Evolutionary conservation across 35 echinoderm and acorn worm genomes (phyloP).

Genomic region (Apostichopus parvimensis): DNA sequence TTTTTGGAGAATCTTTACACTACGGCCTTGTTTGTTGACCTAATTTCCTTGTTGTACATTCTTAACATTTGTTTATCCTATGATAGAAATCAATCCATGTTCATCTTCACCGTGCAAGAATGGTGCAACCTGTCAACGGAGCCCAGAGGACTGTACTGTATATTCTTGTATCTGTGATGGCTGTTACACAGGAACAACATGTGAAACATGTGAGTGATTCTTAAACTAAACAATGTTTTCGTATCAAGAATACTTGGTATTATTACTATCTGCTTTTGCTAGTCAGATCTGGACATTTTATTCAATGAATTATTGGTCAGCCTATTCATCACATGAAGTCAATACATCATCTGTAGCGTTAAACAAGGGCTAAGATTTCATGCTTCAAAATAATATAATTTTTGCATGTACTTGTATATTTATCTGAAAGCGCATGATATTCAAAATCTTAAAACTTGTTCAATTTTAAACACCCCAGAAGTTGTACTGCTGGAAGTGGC

Average conservation of each 20-base stretch:
- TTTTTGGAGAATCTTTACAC: too few relatives aligned
- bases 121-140: constrained; percentile 46
- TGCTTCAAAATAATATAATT: too few relatives aligned
- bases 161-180: constrained; percentile 66
- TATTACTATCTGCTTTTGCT: neutral
- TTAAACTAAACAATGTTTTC: neutral
- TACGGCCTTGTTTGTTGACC: too few relatives aligned
- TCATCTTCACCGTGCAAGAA: constrained; percentile 42
- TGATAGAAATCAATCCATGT: constrained; percentile 57
- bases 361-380: too few relatives aligned
- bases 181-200: constrained; percentile 59
- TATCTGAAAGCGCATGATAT: too few relatives aligned
- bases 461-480: too few relatives aligned
- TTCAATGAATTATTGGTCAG: neutral
- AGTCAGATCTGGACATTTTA: neutral
- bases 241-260: neutral
- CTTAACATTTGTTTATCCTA: neutral
- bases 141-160: constrained; percentile 24
- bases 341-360: too few relatives aligned
- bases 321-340: too few relatives aligned
- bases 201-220: constrained; percentile 67
- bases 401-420: too few relatives aligned
- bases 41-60: too few relatives aligned
- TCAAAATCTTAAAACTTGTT: too few relatives aligned
- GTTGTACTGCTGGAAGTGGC: too few relatives aligned